Percentiles rank a stretch among this genome's conserved stretches.
Conservation (phyloP, 2,888 invertebrate species). For the Tiphia femorata region DNA sequence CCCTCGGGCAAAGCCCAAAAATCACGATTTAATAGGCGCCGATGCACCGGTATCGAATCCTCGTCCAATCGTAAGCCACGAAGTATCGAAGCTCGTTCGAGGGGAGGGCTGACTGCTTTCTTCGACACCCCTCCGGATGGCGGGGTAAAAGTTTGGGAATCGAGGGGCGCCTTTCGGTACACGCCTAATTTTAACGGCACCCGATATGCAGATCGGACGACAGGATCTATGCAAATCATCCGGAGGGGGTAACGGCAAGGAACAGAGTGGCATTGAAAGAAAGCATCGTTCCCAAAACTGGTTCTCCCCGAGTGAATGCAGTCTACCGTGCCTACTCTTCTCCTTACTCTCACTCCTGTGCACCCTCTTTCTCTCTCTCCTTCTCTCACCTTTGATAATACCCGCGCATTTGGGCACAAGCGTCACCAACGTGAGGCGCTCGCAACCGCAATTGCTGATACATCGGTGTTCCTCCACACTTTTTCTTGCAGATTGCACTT, state of each 20-base stretch:
- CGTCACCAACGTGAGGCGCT: conserved; percentile 25
- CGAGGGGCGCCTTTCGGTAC: conserved; percentile 46
- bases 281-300: conserved; percentile 46
- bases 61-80: conserved; percentile 48
- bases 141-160: conserved; percentile 11
- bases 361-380: conserved; percentile 3
- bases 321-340: background rate
- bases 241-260: conserved; percentile 32
- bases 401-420: conserved; percentile 33
- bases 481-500: conserved; percentile 41
- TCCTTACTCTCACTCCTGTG: background rate
- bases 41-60: conserved; percentile 32
- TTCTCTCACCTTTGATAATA: conserved; percentile 8
- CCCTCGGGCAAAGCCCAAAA: too few relatives aligned
- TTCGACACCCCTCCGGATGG: conserved; percentile 5
- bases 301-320: conserved; percentile 32
- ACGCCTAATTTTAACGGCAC: conserved; percentile 66
- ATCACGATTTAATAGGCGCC: conserved; percentile 38
- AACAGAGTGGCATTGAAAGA: conserved; percentile 39
- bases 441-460: conserved; percentile 51
- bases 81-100: conserved; percentile 27
- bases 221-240: conserved; percentile 65
- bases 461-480: conserved; percentile 55
- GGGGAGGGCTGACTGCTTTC: conserved; percentile 42
- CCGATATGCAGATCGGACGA: conserved; percentile 66